These are phyloP conservation scores for Parnassius glacialis DNA, from an alignment of 2,888 invertebrate species.

Conservation along the genomic window DNA sequence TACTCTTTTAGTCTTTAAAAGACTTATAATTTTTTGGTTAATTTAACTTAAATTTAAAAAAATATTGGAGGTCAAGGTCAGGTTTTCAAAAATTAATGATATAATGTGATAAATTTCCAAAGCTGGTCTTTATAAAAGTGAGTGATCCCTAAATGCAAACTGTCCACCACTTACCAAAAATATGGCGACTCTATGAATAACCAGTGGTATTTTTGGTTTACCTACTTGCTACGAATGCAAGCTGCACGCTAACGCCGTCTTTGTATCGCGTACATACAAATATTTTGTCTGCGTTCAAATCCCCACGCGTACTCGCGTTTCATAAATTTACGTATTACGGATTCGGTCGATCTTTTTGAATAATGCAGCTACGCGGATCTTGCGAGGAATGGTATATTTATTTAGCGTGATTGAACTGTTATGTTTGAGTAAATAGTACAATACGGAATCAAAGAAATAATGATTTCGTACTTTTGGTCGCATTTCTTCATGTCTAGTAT, in stretches of 20 bases:
- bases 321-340: conserved; percentile 17
- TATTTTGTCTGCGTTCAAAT: conserved; percentile 6
- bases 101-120: too few species aligned
- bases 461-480: too few species aligned
- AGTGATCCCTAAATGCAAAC: too few species aligned
- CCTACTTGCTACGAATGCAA: conserved; percentile 22
- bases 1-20: too few species aligned
- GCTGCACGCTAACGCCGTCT: conserved; percentile 5
- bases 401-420: conserved; percentile 1
- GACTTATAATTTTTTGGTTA: too few species aligned
- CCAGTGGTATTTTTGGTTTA: conserved; percentile 24
- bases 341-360: conserved; percentile 8
- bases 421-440: too few species aligned
- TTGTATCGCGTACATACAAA: conserved; percentile 4
- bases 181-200: conserved; percentile 12
- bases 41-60: too few species aligned
- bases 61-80: too few species aligned
- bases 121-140: too few species aligned
- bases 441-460: too few species aligned
- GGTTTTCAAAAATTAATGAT: too few species aligned
- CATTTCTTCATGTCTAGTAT: too few species aligned
- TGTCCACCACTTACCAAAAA: background rate
- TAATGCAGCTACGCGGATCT: conserved; percentile 14
- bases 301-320: conserved; percentile 7
- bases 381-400: background rate